Evolutionary conservation across 2,888 invertebrate species (phyloP).

Genomic region (Criorhina ranunculi): DNA sequence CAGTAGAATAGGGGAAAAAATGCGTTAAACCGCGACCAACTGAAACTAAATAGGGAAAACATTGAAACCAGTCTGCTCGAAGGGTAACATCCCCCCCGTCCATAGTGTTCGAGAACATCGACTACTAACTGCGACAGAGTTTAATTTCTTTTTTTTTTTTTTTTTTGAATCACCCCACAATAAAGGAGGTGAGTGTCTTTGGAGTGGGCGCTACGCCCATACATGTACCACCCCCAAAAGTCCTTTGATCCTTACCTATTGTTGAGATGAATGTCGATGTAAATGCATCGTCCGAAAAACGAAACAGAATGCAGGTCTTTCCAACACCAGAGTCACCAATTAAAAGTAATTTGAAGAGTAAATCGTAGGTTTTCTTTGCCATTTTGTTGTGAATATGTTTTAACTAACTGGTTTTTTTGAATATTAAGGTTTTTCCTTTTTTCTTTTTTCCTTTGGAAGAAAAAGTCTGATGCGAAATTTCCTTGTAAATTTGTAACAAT

Average conservation of each 20-base stretch:
- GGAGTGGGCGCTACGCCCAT: constrained; percentile 64
- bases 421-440: constrained; percentile 39
- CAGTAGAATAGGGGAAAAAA: constrained; percentile 28
- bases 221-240: constrained; percentile 41
- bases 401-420: constrained; percentile 29
- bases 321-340: constrained; percentile 98
- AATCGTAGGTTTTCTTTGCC: constrained; percentile 98
- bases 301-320: constrained; percentile 96
- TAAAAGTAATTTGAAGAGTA: constrained; percentile 95
- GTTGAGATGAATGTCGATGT: constrained; percentile 98
- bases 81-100: constrained; percentile 34
- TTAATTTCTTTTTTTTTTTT: constrained; percentile 1
- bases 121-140: constrained; percentile 14
- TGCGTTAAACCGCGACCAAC: constrained; percentile 19
- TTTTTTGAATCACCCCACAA: neutral
- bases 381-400: constrained; percentile 85
- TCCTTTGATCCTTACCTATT: constrained; percentile 88
- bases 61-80: constrained; percentile 46
- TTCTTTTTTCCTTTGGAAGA: constrained; percentile 34
- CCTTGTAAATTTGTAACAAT: constrained; percentile 73
- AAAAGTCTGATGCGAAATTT: constrained; percentile 70
- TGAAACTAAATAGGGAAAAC: constrained; percentile 39
- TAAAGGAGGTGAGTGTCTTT: neutral
- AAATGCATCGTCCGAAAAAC: constrained; percentile 97
- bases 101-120: neutral